Conservation (phyloP, 2,888 invertebrate species). For the Polymixis lichenea region DNA sequence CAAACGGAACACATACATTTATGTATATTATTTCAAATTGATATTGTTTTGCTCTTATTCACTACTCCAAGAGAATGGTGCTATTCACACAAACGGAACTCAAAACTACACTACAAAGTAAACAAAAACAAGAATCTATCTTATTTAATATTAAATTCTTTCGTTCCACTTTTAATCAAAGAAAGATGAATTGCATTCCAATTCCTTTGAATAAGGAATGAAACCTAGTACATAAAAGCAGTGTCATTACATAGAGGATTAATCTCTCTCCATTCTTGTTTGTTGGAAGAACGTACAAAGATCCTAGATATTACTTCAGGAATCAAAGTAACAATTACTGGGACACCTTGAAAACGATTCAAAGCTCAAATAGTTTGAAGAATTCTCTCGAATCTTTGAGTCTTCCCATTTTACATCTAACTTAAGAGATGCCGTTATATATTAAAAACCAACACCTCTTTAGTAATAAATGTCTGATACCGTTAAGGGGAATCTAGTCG, state of each 20-base stretch:
- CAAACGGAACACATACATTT: no score
- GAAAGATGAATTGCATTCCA: constrained; percentile 49
- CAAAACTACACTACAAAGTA: background rate
- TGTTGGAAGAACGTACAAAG: constrained; percentile 43
- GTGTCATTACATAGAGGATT: constrained; percentile 25
- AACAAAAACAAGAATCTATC: background rate
- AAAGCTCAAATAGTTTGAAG: constrained; percentile 16
- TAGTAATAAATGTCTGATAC: constrained; percentile 15
- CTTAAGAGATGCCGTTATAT: background rate
- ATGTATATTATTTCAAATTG: no score
- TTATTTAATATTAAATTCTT: constrained; percentile 43
- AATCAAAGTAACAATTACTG: constrained; percentile 41
- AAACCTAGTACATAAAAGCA: constrained; percentile 23
- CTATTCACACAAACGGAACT: constrained; percentile 15
- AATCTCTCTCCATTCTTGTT: constrained; percentile 49
- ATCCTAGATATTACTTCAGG: constrained; percentile 39
- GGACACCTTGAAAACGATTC: constrained; percentile 21
- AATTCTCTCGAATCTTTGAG: constrained; percentile 13
- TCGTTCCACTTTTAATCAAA: constrained; percentile 53
- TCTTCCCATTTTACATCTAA: background rate
- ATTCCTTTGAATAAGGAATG: constrained; percentile 48
- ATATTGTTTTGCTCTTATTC: background rate
- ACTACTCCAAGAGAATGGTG: background rate
- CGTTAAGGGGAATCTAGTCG: no score
- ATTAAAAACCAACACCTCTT: constrained; percentile 17